Percentiles rank a stretch among this genome's conserved stretches.
Conservation (phyloP, 2,888 invertebrate genomes). For the Pseudanteris insignis region DNA sequence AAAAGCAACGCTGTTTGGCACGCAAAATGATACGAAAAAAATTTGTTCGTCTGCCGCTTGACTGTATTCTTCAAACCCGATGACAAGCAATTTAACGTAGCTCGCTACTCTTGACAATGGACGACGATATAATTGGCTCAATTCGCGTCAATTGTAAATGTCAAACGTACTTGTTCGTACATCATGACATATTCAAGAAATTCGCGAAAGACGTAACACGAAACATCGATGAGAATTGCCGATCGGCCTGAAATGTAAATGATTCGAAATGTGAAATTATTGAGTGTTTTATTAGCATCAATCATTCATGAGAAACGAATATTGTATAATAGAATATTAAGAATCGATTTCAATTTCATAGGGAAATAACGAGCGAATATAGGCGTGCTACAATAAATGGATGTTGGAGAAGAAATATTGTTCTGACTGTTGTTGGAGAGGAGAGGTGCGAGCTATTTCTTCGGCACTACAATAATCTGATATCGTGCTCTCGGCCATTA, state of each 20-base stretch:
- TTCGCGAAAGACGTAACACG: slow-evolving; percentile 6
- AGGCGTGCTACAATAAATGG: slow-evolving; percentile 42
- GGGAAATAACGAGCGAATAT: slow-evolving; percentile 46
- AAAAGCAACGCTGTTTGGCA: slow-evolving; percentile 46
- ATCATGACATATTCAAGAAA: slow-evolving; percentile 14
- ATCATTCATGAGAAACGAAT: slow-evolving; percentile 33
- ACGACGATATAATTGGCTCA: slow-evolving; percentile 37
- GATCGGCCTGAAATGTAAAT: slow-evolving; percentile 24
- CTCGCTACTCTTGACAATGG: slow-evolving; percentile 43
- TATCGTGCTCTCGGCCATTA: slow-evolving; percentile 46
- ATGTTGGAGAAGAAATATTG: slow-evolving; percentile 44
- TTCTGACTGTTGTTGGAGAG: slow-evolving; percentile 27
- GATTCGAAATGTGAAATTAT: slow-evolving; percentile 21
- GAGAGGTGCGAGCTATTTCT: slow-evolving; percentile 45
- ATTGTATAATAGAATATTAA: slow-evolving; percentile 37
- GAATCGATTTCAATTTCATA: slow-evolving; percentile 44
- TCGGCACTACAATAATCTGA: slow-evolving; percentile 46
- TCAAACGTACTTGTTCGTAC: slow-evolving; percentile 17
- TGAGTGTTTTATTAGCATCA: slow-evolving; percentile 22
- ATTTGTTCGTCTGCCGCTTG: slow-evolving; percentile 40
- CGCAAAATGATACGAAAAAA: slow-evolving; percentile 52
- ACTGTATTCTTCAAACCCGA: slow-evolving; percentile 40
- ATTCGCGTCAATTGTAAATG: slow-evolving; percentile 35
- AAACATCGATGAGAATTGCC: slow-evolving; percentile 18
- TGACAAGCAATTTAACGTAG: slow-evolving; percentile 45